These are phyloP conservation scores for Rhinichthys osculus DNA, from an alignment of 2,797 vertebrate species.

Conservation along the genomic window DNA sequence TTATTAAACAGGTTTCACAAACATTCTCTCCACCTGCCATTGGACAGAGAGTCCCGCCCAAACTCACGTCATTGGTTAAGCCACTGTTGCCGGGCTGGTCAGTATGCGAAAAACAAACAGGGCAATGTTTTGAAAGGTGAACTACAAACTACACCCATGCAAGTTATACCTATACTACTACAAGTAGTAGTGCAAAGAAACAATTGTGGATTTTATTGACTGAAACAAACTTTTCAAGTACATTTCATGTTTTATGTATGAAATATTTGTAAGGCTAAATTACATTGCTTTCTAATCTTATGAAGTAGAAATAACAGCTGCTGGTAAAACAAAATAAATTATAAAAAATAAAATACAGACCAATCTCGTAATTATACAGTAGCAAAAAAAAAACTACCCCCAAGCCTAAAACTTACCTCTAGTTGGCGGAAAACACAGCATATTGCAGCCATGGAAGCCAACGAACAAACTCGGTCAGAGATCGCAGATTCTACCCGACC, in stretches of 20 bases:
- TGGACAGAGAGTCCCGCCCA: not conserved
- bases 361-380: too few relatives aligned
- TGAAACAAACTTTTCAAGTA: not conserved
- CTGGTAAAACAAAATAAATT: not conserved
- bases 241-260: not conserved
- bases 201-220: not conserved
- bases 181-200: not conserved
- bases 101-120: not conserved
- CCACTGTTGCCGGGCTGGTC: not conserved
- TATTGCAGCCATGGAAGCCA: too few relatives aligned
- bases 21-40: not conserved
- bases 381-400: not conserved
- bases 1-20: not conserved
- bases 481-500: too few relatives aligned
- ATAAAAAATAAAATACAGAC: not conserved
- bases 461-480: too few relatives aligned
- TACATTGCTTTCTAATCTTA: not conserved
- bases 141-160: not conserved
- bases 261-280: not conserved
- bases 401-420: not conserved
- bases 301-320: not conserved
- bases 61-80: conserved; percentile 6
- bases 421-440: too few relatives aligned
- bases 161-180: too few relatives aligned
- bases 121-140: not conserved